Base-by-base conservation (phyloP, 2,888 invertebrate genomes). In the Eucriotettix oculatus region DNA sequence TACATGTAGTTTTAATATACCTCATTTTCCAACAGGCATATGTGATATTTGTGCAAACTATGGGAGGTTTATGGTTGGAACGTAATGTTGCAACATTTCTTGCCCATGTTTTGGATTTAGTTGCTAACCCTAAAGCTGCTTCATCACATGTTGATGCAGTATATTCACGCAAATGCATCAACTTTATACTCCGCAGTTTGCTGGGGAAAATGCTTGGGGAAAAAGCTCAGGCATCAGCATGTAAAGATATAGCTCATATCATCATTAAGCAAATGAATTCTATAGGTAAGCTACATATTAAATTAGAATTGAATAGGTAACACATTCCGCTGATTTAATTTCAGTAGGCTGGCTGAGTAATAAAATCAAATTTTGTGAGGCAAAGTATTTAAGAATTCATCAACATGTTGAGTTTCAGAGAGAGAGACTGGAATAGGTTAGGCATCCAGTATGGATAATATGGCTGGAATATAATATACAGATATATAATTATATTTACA, bases 91-190 rank as follows among this genome's bases (percentile, higher is more conserved):
- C 85, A 14, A 79, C 84, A 1, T 85, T 97, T 67, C 76, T 97
- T n/a, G 83, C 83, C 11, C 97, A 98, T 72, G 84, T 98, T 9
- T 75, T 98, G 57, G 94, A 96, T 69, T 76, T 98, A 65, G 94
- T 97, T 29, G 92, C 94, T 0, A 95, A 94, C 75, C 95, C 96
- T 0, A 93, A 93, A 74, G 93, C 95, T 0, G 92, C 94, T 1
- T 90, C 91, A 14, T 93, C 94, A 0, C 98, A 99, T 70, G 95
- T 97, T 0, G 97, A 98, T 73, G 95, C 96, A 14, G 96, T 98
- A 1, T 96, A 97, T 72, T 95, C 97, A 1, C 84, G 98, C 66
- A 64, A 96, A 75, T 99, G 98, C 73, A 91, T 98, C 63, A 91
- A 90, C 71, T 99, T 95, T 73, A 93, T 98, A 66, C 77, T 98